phyloP scores from a whole-genome alignment of 1,140 invertebrate genomes.

The Lysiphlebus fabarum region DNA sequence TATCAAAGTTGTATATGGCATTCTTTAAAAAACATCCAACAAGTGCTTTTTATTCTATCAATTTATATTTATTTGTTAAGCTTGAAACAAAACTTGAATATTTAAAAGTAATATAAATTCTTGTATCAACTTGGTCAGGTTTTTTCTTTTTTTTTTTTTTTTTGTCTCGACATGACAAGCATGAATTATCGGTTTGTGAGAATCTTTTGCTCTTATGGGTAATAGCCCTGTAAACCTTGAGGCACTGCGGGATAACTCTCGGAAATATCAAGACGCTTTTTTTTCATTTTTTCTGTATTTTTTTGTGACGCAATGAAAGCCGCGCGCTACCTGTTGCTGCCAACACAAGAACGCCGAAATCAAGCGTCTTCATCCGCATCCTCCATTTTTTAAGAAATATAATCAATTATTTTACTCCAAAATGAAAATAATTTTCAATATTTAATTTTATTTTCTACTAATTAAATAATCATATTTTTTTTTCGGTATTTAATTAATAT shows the following conservation, averaged over 20 bases:
- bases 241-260: background rate
- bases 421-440: too few species aligned
- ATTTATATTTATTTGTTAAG: too few species aligned
- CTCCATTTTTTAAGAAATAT: background rate
- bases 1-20: background rate
- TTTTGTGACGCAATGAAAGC: conserved; percentile 25
- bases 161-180: background rate
- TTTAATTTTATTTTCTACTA: too few species aligned
- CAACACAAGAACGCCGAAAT: conserved; percentile 15
- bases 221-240: too few species aligned
- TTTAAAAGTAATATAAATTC: too few species aligned
- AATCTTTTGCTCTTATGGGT: background rate
- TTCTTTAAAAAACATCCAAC: too few species aligned
- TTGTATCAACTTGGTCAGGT: too few species aligned
- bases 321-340: conserved; percentile 25
- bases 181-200: conserved; percentile 2
- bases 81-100: too few species aligned
- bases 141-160: conserved; percentile 1
- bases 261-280: conserved; percentile 7
- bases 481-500: too few species aligned
- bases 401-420: too few species aligned
- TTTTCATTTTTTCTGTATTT: background rate
- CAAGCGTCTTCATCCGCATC: conserved; percentile 16
- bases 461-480: too few species aligned
- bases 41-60: too few species aligned